phyloP scores from a whole-genome alignment of 2,797 vertebrate genomes.

The Acanthornis magna region DNA sequence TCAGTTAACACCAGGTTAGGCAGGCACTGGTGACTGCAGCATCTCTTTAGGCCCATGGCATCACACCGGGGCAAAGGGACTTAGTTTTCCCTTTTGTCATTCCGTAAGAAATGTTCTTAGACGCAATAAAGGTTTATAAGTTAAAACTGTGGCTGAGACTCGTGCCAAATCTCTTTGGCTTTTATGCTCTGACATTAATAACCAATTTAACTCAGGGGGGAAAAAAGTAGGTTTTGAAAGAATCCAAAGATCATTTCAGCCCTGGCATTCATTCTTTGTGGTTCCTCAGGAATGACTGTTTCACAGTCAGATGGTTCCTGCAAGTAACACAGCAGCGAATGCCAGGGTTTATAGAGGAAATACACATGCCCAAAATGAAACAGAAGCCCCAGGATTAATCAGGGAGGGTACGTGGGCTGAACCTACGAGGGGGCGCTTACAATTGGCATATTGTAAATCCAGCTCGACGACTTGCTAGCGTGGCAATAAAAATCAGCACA shows the following conservation, averaged over 20 bases:
- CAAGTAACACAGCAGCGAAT: not conserved
- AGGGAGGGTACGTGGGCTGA: not conserved
- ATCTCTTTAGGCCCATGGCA: fast-evolving
- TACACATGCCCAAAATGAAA: not conserved
- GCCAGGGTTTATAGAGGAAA: constrained; percentile 21
- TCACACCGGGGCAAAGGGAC: not conserved
- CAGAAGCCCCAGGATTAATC: not conserved
- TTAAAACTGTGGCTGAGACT: not conserved
- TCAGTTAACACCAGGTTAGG: not conserved
- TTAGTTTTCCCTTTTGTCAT: not conserved
- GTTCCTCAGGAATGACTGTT: not conserved
- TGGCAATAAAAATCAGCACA: constrained; percentile 41
- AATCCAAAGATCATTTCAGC: not conserved
- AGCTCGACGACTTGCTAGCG: not conserved
- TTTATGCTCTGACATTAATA: not conserved
- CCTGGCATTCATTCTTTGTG: not conserved
- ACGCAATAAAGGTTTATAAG: not conserved
- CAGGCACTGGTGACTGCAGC: not conserved
- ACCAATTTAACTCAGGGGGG: not conserved
- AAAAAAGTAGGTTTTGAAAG: not conserved
- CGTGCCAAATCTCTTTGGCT: not conserved
- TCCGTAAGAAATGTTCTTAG: not conserved
- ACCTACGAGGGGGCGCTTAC: not conserved
- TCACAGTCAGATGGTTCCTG: not conserved
- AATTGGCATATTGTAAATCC: constrained; percentile 19